These are phyloP conservation scores for Dendrophyllia cribrosa DNA, from an alignment of 64 coral and sea anemone genomes.

Conservation along the genomic window DNA sequence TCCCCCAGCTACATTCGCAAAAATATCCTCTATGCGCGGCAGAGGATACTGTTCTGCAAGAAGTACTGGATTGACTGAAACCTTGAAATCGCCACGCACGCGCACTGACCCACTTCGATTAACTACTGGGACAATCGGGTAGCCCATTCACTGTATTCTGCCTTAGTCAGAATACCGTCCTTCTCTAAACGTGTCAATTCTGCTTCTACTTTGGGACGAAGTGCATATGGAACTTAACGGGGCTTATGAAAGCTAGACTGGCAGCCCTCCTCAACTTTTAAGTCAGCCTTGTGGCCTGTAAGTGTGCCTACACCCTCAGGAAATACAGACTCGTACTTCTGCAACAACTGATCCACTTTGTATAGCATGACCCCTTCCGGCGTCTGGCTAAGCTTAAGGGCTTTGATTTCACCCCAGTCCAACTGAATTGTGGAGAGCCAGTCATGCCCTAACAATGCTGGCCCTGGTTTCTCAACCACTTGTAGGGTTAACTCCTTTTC, in stretches of 20 bases:
- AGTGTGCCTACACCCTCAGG: slow-evolving; percentile 60
- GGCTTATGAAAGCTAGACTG: slow-evolving; percentile 56
- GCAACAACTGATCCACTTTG: slow-evolving; percentile 35
- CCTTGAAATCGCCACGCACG: slow-evolving; percentile 63
- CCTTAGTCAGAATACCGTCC: slow-evolving; percentile 54
- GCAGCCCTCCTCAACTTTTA: slow-evolving; percentile 60
- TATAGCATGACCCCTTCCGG: background rate
- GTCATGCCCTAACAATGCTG: slow-evolving; percentile 64
- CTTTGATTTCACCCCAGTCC: slow-evolving; percentile 70
- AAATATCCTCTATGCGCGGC: slow-evolving; percentile 28
- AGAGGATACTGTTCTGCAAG: slow-evolving; percentile 56
- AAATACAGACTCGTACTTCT: slow-evolving; percentile 64
- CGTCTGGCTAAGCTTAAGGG: slow-evolving; percentile 28
- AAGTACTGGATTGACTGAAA: slow-evolving; percentile 53
- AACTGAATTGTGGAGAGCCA: slow-evolving; percentile 56
- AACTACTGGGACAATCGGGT: slow-evolving; percentile 48
- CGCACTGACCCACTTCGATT: slow-evolving; percentile 51
- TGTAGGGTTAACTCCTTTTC: slow-evolving; percentile 22
- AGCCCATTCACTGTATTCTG: slow-evolving; percentile 70
- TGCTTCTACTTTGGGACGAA: slow-evolving; percentile 63
- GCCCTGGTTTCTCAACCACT: slow-evolving; percentile 47
- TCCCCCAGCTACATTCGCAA: slow-evolving; percentile 32
- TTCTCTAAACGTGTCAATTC: slow-evolving; percentile 55
- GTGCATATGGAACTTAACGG: slow-evolving; percentile 48
- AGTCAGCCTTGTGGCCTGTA: slow-evolving; percentile 54